These are phyloP conservation scores for Cephonodes hylas DNA, from an alignment of 2,888 invertebrate genomes.

Conservation along the genomic window DNA sequence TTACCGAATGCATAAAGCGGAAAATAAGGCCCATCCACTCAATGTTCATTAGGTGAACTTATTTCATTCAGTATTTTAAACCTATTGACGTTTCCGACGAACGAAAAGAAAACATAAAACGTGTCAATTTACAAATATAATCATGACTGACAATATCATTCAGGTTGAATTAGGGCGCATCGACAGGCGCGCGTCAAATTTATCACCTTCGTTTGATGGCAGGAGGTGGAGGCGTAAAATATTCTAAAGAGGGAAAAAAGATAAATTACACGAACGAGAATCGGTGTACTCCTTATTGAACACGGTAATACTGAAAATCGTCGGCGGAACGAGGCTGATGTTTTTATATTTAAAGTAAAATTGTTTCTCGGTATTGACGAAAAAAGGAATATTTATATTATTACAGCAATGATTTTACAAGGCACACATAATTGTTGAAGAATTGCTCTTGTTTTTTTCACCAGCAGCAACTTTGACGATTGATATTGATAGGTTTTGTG, in stretches of 20 bases:
- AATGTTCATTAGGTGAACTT: slow-evolving; percentile 17
- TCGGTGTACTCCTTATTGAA: slow-evolving; percentile 12
- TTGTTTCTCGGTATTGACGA: neutral
- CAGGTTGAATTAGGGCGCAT: slow-evolving; percentile 40
- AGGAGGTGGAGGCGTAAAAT: slow-evolving; percentile 17
- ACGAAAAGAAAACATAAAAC: slow-evolving; percentile 1
- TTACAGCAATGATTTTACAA: neutral
- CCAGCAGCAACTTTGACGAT: too few relatives aligned
- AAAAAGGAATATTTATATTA: neutral
- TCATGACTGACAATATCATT: slow-evolving; percentile 43
- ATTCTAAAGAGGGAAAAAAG: slow-evolving; percentile 18
- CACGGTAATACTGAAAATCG: slow-evolving; percentile 6
- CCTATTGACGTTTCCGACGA: neutral
- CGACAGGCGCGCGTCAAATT: slow-evolving; percentile 46
- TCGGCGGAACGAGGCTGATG: neutral
- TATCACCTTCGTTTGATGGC: slow-evolving; percentile 36
- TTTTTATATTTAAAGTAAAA: neutral
- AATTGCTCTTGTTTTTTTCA: too few relatives aligned
- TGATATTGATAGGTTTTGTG: too few relatives aligned
- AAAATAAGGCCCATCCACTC: slow-evolving; percentile 23
- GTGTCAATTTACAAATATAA: slow-evolving; percentile 33
- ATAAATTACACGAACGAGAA: slow-evolving; percentile 22
- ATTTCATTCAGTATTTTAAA: too few relatives aligned
- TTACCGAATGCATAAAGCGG: slow-evolving; percentile 36
- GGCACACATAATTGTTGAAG: too few relatives aligned